Base-by-base conservation (phyloP, 2,797 vertebrate species). In the Rhinatrema bivittatum region DNA sequence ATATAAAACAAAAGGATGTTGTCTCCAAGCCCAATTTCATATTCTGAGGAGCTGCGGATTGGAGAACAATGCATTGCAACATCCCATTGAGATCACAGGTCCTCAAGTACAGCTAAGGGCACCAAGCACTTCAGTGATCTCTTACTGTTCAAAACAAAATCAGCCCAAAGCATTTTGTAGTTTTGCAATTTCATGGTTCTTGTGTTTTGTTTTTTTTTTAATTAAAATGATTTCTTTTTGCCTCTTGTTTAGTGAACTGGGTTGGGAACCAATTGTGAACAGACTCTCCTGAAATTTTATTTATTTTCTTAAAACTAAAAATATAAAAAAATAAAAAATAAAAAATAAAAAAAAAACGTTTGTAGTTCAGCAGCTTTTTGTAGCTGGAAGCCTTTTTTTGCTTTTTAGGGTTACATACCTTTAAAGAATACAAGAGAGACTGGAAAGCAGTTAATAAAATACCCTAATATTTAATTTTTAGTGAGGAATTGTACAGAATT, bases 321-420 rank as follows among this genome's bases (percentile, higher is more conserved):
- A 47, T 25, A 48, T 55, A 11, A 66, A 31, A 58, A 59, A 39
- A 47, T 51, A 65, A 60, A 35, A 27, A 49, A 68, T n/a, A 60
- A 20, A 38, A 63, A 60, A 60, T 20, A 33, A 10, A 18, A 25
- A n/a, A 39, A 4, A 10, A 5, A 42, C 63, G 62, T 61, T 41
- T 60, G 61, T 55, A 62, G 39, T 42, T 8, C 13, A 47, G 28
- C 39, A 47, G 22, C 16, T 25, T 36, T 45, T 32, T 35, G 12
- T 28, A 57, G 52, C 5, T 37, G 41, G 19, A 59, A 51, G 33
- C 20, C 47, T 46, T 65, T 62, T 59, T 46, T 60, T 52, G 44
- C 43, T 53, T 56, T 58, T 39, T 39, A 49, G 28, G 48, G 70
- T 62, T 71, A 41, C 42, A 48, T 56, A n/a, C n/a, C n/a, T n/a